These are phyloP conservation scores for Drosophila infuscata DNA, from an alignment of 2,888 invertebrate species.

Conservation along the genomic window DNA sequence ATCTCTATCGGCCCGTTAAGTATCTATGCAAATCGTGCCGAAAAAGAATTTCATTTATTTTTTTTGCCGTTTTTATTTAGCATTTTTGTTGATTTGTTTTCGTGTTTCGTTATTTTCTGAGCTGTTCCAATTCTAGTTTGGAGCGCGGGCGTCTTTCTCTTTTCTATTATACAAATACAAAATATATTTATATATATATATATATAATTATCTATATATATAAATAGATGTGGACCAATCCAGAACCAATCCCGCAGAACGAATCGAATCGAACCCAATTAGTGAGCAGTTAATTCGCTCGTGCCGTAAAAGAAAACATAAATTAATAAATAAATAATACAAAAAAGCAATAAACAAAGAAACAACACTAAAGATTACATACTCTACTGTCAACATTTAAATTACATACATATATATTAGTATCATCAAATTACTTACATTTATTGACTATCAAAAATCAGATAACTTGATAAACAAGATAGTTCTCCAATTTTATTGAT, in stretches of 20 bases:
- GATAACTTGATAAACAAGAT: background rate
- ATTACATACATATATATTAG: background rate
- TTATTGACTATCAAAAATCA: background rate
- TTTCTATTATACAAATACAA: constrained; percentile 7
- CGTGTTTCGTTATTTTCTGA: constrained; percentile 19
- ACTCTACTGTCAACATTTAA: too few relatives aligned
- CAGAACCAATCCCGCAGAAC: constrained; percentile 46
- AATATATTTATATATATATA: background rate
- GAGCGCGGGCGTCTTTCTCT: constrained; percentile 54
- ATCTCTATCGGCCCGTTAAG: constrained; percentile 2
- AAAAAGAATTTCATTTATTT: constrained; percentile 20
- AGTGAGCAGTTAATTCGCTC: constrained; percentile 48
- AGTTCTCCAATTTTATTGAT: background rate
- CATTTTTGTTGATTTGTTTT: constrained; percentile 25
- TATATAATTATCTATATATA: background rate
- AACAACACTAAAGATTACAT: background rate
- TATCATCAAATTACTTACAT: background rate
- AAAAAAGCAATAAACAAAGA: background rate
- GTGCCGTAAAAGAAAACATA: constrained; percentile 33
- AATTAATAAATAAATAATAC: background rate
- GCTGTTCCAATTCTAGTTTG: constrained; percentile 40
- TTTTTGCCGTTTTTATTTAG: constrained; percentile 15
- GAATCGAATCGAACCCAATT: constrained; percentile 46
- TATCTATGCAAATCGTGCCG: constrained; percentile 22
- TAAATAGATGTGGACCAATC: constrained; percentile 28